Evolutionary conservation across 2,888 invertebrate species (phyloP).

Genomic region (Machimus atricapillus): DNA sequence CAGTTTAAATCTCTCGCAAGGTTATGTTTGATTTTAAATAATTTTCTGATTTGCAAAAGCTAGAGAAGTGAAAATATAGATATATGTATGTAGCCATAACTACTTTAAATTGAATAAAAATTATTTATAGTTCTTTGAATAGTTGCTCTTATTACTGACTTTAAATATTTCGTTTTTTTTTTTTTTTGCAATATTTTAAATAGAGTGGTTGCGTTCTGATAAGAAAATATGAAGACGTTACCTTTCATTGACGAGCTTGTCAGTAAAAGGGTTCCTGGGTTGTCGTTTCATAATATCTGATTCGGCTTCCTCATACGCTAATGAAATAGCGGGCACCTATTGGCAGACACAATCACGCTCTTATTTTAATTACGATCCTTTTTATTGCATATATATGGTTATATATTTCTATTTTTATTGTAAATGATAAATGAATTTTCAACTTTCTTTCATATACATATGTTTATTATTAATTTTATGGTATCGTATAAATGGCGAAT

Average conservation of each 20-base stretch:
- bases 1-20: slow-evolving; percentile 10
- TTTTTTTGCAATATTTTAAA: slow-evolving; percentile 3
- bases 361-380: slow-evolving; percentile 35
- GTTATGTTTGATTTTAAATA: slow-evolving; percentile 4
- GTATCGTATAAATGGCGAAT: background rate
- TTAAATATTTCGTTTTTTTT: background rate
- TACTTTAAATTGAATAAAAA: slow-evolving; percentile 18
- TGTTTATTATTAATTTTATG: background rate
- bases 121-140: background rate
- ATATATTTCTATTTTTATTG: slow-evolving; percentile 1
- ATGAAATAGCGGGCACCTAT: slow-evolving; percentile 96
- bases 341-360: slow-evolving; percentile 45
- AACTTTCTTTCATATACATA: background rate
- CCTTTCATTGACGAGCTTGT: slow-evolving; percentile 99
- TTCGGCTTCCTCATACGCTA: slow-evolving; percentile 98
- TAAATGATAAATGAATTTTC: slow-evolving; percentile 22
- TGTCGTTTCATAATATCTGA: slow-evolving; percentile 99
- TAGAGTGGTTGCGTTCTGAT: slow-evolving; percentile 12
- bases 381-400: background rate
- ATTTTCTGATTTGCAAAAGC: slow-evolving; percentile 30
- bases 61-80: slow-evolving; percentile 29
- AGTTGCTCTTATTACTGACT: slow-evolving; percentile 6
- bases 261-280: slow-evolving; percentile 95
- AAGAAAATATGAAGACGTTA: slow-evolving; percentile 63
- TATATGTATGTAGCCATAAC: slow-evolving; percentile 14